Evolutionary conservation across 2,888 invertebrate genomes (phyloP).

Genomic region (Caenorhabditis wallacei): DNA sequence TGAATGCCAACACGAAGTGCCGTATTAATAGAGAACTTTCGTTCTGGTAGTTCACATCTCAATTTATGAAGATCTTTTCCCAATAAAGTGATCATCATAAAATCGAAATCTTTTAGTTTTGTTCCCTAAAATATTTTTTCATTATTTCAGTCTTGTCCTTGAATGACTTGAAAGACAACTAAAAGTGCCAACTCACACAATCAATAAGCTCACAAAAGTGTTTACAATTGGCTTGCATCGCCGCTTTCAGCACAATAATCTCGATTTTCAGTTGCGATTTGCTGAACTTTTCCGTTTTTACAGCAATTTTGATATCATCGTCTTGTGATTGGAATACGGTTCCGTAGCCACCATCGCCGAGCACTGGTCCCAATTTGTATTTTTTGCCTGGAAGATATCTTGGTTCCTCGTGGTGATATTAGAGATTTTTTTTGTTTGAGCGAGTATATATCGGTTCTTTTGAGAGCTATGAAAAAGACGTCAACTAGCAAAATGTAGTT

Average conservation of each 20-base stretch:
- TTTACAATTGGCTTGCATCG: slow-evolving; percentile 65
- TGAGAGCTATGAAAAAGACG: too few relatives aligned
- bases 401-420: neutral
- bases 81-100: slow-evolving; percentile 75
- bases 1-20: slow-evolving; percentile 72
- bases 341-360: slow-evolving; percentile 78
- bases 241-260: slow-evolving; percentile 73
- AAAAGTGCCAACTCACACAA: slow-evolving; percentile 61
- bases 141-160: neutral
- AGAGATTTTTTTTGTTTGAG: too few relatives aligned
- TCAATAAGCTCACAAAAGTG: slow-evolving; percentile 76
- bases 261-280: slow-evolving; percentile 77
- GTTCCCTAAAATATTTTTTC: slow-evolving; percentile 67
- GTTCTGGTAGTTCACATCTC: slow-evolving; percentile 70
- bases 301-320: slow-evolving; percentile 68
- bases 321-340: slow-evolving; percentile 69
- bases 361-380: slow-evolving; percentile 67
- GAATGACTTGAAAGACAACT: neutral
- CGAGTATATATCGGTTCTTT: too few relatives aligned
- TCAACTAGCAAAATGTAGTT: too few relatives aligned
- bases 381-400: slow-evolving; percentile 40
- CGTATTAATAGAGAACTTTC: slow-evolving; percentile 73
- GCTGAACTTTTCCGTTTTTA: slow-evolving; percentile 78
- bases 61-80: slow-evolving; percentile 77
- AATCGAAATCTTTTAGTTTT: slow-evolving; percentile 72